These are phyloP conservation scores for Dipodomys stephensi DNA, from an alignment of 2,113 vertebrate species.

Conservation along the genomic window DNA sequence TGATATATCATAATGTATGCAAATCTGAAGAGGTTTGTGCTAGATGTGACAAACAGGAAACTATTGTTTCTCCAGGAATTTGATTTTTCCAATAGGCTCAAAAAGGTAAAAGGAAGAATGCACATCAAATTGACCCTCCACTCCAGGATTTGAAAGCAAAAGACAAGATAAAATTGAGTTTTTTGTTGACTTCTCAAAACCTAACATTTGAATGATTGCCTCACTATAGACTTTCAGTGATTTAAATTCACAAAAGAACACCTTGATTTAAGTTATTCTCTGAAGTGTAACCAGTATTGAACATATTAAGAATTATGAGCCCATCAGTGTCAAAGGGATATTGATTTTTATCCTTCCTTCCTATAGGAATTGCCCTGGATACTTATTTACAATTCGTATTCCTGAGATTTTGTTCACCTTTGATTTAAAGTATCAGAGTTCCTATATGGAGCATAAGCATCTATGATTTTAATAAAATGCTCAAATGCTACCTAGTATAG, in stretches of 20 bases:
- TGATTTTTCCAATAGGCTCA: not conserved
- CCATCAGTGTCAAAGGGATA: not conserved
- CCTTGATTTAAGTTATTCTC: not conserved
- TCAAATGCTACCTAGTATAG: not conserved
- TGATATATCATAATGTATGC: not conserved
- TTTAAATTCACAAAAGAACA: not conserved
- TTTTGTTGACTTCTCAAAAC: slow-evolving; percentile 3
- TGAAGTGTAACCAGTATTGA: not conserved
- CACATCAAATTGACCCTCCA: not conserved
- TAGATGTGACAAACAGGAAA: not conserved
- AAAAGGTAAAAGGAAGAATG: not conserved
- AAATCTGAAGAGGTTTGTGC: not conserved
- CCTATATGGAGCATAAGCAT: not conserved
- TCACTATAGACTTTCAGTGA: slow-evolving; percentile 1
- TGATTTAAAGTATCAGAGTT: slow-evolving; percentile 24
- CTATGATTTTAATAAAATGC: not conserved
- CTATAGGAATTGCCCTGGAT: not conserved
- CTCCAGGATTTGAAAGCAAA: not conserved
- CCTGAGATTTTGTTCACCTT: not conserved
- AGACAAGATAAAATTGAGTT: not conserved
- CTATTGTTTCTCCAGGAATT: not conserved
- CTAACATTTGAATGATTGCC: not conserved
- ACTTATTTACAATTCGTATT: not conserved
- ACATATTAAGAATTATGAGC: not conserved
- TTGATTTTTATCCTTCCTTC: not conserved